phyloP scores from a whole-genome alignment of 1,140 invertebrate genomes.

The Drosophila oshimai region DNA sequence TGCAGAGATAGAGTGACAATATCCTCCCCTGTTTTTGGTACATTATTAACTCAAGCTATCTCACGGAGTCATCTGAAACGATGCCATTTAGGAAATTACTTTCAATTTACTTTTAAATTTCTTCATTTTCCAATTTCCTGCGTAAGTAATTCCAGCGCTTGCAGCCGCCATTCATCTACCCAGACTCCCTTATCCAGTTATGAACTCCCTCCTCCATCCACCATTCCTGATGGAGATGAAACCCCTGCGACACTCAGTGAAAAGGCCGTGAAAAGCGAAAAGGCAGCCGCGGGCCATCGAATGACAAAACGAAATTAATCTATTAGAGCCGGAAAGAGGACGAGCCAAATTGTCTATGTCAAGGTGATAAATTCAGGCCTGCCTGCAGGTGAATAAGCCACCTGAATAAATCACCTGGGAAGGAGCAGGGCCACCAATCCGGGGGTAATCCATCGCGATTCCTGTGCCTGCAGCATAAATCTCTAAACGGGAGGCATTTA shows the following conservation, averaged over 20 bases:
- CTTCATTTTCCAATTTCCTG: slow-evolving; percentile 59
- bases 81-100: slow-evolving; percentile 55
- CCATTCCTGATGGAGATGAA: slow-evolving; percentile 6
- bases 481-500: slow-evolving; percentile 17
- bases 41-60: slow-evolving; percentile 38
- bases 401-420: slow-evolving; percentile 14
- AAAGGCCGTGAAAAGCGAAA: slow-evolving; percentile 14
- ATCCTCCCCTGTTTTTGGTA: slow-evolving; percentile 11
- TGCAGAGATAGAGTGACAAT: neutral
- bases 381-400: slow-evolving; percentile 43
- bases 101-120: slow-evolving; percentile 56
- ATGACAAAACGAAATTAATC: slow-evolving; percentile 77
- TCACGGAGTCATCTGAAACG: slow-evolving; percentile 46
- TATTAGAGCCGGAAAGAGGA: slow-evolving; percentile 58
- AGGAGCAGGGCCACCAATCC: neutral
- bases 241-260: slow-evolving; percentile 16
- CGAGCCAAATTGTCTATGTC: slow-evolving; percentile 59
- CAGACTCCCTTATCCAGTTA: slow-evolving; percentile 36
- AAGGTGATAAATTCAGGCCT: slow-evolving; percentile 70
- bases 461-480: slow-evolving; percentile 41
- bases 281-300: slow-evolving; percentile 36
- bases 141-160: slow-evolving; percentile 29
- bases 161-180: slow-evolving; percentile 16
- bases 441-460: slow-evolving; percentile 18
- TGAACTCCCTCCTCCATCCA: slow-evolving; percentile 33